These are phyloP conservation scores for Stigmatopora nigra DNA, from an alignment of 2,113 vertebrate species.

Conservation along the genomic window DNA sequence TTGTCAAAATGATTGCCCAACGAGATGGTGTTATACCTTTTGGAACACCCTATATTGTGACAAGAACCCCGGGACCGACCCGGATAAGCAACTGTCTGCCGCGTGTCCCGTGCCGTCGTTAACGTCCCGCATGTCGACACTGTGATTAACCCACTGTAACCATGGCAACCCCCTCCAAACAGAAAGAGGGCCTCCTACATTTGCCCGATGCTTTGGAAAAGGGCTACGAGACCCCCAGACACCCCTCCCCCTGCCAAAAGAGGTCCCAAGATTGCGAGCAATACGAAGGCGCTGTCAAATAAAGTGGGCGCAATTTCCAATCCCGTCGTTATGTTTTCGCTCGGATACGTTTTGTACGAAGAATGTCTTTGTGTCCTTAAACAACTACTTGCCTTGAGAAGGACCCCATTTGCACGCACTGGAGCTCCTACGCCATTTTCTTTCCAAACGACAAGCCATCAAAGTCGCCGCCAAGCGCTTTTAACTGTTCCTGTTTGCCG, in stretches of 20 bases:
- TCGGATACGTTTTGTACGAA: background rate
- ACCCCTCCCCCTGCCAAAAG: conserved; percentile 3
- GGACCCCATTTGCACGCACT: conserved; percentile 48
- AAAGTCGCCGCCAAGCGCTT: conserved; percentile 50
- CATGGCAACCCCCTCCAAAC: conserved; percentile 23
- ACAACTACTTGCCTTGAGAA: conserved; percentile 39
- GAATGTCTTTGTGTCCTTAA: conserved; percentile 22
- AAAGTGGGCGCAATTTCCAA: conserved; percentile 41
- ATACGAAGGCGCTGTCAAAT: conserved; percentile 46
- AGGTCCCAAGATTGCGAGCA: conserved; percentile 51
- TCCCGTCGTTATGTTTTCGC: conserved; percentile 4
- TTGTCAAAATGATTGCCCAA: no score
- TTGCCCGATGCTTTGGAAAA: conserved; percentile 15
- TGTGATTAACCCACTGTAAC: conserved; percentile 57
- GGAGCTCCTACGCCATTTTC: conserved; percentile 20
- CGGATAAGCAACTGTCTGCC: conserved; percentile 31
- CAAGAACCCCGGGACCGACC: conserved; percentile 20
- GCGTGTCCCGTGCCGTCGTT: conserved; percentile 39
- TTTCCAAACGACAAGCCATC: conserved; percentile 50
- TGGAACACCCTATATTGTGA: background rate
- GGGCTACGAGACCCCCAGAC: background rate
- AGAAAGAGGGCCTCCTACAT: conserved; percentile 27
- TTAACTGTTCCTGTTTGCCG: conserved; percentile 5
- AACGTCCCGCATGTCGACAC: conserved; percentile 63
- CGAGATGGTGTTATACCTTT: no score